Evolutionary conservation across 92 coral and sea anemone species (phyloP), one percentile per base, ranked within the genome.

Genomic region (Zoanthus gigantus): DNA sequence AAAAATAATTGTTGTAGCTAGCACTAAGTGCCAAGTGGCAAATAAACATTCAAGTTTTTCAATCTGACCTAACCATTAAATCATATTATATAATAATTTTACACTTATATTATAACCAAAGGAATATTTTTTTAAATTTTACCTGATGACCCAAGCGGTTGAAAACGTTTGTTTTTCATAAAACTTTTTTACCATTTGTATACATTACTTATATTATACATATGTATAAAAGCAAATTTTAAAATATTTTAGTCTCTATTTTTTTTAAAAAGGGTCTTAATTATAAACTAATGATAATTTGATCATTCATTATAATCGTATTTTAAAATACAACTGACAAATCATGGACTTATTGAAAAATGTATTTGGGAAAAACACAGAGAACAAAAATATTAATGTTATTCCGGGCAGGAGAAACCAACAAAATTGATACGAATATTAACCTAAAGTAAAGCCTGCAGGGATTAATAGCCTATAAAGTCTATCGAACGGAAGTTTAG

Each of bases 401-500:
- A 58, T 58, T 58, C 12, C 65, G 65, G 65, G n/a, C 17, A 18
- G 65, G 23, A 13, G 6, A 58, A 58, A 58, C n/a, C 17, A 13
- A 58, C 17, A 58, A 58, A 58, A 37, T 37, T 37, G 4, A 37
- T 58, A 58, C 65, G 65, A 58, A 58, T 28, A 12, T 30, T 67
- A 67, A 67, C 72, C 72, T 30, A 23, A 67, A 66, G 30, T 3
- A 65, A 34, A 37, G 42, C 42, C 42, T 65, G 71, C 72, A 67
- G 13, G 72, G 42, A 67, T 67, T 67, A 30, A 14, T 57, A 13
- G 65, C 61, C 10, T 57, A 10, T 57, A 7, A 67, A 67, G 42
- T 67, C 72, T 30, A 67, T 28, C 44, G 72, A 67, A 67, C 72
- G 72, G 29, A 67, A 67, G 42, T 67, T 67, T 67, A 32, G 72